Conservation (phyloP, 1,140 invertebrate genomes). For the Penaeus japonicus region DNA sequence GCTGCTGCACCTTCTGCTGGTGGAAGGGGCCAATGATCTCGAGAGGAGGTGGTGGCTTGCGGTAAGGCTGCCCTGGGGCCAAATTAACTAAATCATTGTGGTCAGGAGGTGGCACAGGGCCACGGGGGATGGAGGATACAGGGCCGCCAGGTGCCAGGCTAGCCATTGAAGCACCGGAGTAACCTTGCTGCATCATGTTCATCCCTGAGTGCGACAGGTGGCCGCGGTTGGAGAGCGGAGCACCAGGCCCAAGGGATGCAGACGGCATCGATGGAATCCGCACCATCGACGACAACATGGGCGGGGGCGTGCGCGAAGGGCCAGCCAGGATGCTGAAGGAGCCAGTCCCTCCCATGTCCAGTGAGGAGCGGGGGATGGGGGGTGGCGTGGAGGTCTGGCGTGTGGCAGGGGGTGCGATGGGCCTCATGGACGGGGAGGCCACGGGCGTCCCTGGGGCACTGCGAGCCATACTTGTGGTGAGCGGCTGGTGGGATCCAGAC, state of each 20-base stretch:
- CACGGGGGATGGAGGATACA: constrained; percentile 48
- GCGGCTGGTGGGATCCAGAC: constrained; percentile 38
- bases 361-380: constrained; percentile 41
- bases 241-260: constrained; percentile 39
- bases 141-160: constrained; percentile 56
- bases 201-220: constrained; percentile 41
- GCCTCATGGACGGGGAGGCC: constrained; percentile 53
- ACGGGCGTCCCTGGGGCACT: constrained; percentile 59
- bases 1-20: constrained; percentile 53
- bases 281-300: constrained; percentile 49
- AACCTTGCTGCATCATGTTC: constrained; percentile 44
- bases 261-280: constrained; percentile 31
- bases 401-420: constrained; percentile 49
- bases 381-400: constrained; percentile 57
- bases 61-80: constrained; percentile 52
- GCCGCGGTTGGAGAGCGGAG: constrained; percentile 33
- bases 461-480: constrained; percentile 49
- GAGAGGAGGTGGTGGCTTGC: constrained; percentile 43
- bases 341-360: constrained; percentile 37
- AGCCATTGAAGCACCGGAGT: constrained; percentile 50
- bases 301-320: constrained; percentile 56
- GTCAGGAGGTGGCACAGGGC: constrained; percentile 32
- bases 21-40: constrained; percentile 53
- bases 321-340: constrained; percentile 37
- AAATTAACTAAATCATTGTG: constrained; percentile 44